Evolutionary conservation across 2,888 invertebrate genomes (phyloP).

Genomic region (Nemotelus pantherinus): DNA sequence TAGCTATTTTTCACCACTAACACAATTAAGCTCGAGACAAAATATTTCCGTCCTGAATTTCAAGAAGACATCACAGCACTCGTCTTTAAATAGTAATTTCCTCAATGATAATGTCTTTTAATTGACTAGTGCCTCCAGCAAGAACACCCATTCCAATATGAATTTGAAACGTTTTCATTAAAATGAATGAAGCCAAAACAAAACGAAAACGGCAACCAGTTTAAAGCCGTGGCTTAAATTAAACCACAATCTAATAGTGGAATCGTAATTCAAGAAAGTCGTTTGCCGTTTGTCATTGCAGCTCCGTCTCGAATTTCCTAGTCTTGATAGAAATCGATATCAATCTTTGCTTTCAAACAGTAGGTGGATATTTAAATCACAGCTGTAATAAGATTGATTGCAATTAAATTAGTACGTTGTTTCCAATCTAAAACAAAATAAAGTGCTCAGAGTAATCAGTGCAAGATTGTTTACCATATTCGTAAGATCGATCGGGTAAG

Average conservation of each 20-base stretch:
- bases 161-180: not conserved
- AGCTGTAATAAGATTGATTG: too few relatives aligned
- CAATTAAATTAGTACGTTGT: too few relatives aligned
- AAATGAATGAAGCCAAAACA: not conserved
- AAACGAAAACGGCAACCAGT: too few relatives aligned
- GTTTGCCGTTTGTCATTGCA: not conserved
- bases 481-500: too few relatives aligned
- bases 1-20: too few relatives aligned
- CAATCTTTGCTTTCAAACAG: not conserved
- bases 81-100: not conserved
- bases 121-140: not conserved
- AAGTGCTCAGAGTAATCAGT: too few relatives aligned
- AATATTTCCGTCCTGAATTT: too few relatives aligned
- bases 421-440: too few relatives aligned
- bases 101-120: not conserved
- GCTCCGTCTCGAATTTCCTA: not conserved
- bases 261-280: constrained; percentile 4
- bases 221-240: not conserved
- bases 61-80: too few relatives aligned
- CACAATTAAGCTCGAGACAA: too few relatives aligned
- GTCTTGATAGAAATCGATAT: not conserved
- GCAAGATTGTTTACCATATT: too few relatives aligned
- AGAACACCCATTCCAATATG: not conserved
- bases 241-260: not conserved
- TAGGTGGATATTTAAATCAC: not conserved